Percentiles rank a stretch among this genome's conserved stretches.
These are phyloP conservation scores for Bothrops jararaca DNA, from an alignment of 2,113 vertebrate genomes.

Conservation along the genomic window DNA sequence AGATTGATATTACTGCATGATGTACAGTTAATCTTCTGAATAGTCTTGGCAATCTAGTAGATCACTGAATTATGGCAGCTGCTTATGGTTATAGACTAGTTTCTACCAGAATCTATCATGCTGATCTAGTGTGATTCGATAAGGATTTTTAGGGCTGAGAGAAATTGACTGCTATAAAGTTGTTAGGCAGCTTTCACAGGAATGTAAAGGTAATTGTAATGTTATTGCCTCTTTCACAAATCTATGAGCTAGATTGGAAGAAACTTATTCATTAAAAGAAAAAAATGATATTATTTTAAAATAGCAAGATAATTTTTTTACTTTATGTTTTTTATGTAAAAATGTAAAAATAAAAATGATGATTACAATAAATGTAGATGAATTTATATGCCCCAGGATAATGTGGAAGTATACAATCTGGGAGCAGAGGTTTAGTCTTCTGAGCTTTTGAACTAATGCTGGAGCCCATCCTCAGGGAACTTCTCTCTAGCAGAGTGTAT, in stretches of 20 bases:
- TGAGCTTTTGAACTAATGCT: neutral
- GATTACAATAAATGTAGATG: neutral
- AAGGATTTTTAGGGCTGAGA: neutral
- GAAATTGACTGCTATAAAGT: neutral
- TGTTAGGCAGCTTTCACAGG: neutral
- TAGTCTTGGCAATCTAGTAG: neutral
- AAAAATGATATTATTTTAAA: neutral
- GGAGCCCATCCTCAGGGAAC: neutral
- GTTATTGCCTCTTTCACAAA: neutral
- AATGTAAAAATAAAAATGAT: neutral
- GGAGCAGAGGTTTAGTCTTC: neutral
- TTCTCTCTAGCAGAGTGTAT: neutral
- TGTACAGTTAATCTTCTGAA: neutral
- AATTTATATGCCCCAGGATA: neutral
- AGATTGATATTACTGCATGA: neutral
- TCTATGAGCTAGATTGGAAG: neutral
- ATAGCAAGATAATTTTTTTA: neutral
- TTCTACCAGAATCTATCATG: neutral
- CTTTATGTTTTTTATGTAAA: neutral
- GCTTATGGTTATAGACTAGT: neutral
- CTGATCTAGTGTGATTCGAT: neutral
- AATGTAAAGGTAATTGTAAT: neutral
- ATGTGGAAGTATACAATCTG: neutral
- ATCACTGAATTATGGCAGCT: neutral
- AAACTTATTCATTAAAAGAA: neutral